Conservation (phyloP, 2,797 vertebrate species). For the Heterohyrax brucei region DNA sequence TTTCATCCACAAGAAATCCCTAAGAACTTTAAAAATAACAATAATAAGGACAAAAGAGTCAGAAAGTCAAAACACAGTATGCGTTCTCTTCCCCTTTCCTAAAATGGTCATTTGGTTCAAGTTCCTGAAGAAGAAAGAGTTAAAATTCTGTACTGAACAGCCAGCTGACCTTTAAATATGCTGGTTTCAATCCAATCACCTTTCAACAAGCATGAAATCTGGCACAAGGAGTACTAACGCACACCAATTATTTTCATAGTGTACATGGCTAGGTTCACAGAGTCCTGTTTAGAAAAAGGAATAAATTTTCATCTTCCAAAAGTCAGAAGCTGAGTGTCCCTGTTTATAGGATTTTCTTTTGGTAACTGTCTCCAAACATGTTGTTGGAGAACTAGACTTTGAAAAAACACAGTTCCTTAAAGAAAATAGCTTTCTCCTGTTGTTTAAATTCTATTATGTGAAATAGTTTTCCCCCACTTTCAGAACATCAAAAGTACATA, state of each 20-base stretch:
- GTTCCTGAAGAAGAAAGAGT: slow-evolving; percentile 67
- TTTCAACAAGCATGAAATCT: slow-evolving; percentile 87
- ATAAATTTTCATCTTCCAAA: slow-evolving; percentile 77
- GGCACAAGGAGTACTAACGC: slow-evolving; percentile 82
- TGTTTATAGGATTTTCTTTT: slow-evolving; percentile 57
- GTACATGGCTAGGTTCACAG: slow-evolving; percentile 72
- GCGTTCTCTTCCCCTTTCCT: slow-evolving; percentile 70
- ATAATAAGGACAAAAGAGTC: slow-evolving; percentile 50
- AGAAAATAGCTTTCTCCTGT: slow-evolving; percentile 52
- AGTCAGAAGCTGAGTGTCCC: slow-evolving; percentile 60
- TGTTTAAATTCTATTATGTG: slow-evolving; percentile 49
- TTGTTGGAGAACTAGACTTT: not conserved
- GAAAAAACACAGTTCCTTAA: slow-evolving; percentile 40
- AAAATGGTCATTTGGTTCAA: slow-evolving; percentile 74
- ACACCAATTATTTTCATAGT: slow-evolving; percentile 85
- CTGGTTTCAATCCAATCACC: slow-evolving; percentile 84
- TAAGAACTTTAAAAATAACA: slow-evolving; percentile 33
- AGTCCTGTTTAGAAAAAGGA: slow-evolving; percentile 66
- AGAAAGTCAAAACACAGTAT: slow-evolving; percentile 13
- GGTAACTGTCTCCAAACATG: slow-evolving; percentile 6
- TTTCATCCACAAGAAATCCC: slow-evolving; percentile 47
- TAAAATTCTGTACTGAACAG: slow-evolving; percentile 78
- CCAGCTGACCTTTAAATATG: slow-evolving; percentile 89
- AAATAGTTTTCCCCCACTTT: slow-evolving; percentile 29
- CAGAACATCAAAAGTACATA: slow-evolving; percentile 34